Percentiles rank a stretch among this genome's conserved stretches.
phyloP scores from a whole-genome alignment of 2,888 invertebrate species.

The Lithophane semibrunnea region DNA sequence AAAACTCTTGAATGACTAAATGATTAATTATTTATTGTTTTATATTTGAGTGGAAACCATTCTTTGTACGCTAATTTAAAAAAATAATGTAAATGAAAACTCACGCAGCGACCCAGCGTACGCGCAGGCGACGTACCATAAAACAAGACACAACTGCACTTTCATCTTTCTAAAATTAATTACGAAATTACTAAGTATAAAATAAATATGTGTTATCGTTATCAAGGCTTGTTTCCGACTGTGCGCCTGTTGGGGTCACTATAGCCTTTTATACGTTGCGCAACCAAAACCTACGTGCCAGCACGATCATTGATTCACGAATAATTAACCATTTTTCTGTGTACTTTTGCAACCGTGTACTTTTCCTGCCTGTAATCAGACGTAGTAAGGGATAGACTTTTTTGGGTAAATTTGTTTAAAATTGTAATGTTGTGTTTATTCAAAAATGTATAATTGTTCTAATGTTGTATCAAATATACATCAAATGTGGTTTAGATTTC shows the following conservation, averaged over 20 bases:
- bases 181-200: constrained; percentile 48
- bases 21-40: too few relatives aligned
- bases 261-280: constrained; percentile 74
- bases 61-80: not conserved
- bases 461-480: not conserved
- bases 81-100: constrained; percentile 63
- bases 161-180: constrained; percentile 73
- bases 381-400: not conserved
- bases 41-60: not conserved
- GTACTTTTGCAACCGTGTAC: constrained; percentile 44
- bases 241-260: constrained; percentile 50
- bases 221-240: constrained; percentile 57
- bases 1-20: not conserved
- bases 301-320: constrained; percentile 53
- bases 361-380: constrained; percentile 40
- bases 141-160: constrained; percentile 73
- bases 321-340: constrained; percentile 60
- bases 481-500: not conserved
- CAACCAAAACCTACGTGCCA: constrained; percentile 54
- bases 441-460: not conserved
- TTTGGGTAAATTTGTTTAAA: not conserved
- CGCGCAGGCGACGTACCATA: constrained; percentile 68
- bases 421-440: not conserved
- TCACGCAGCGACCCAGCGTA: constrained; percentile 80
- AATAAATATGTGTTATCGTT: constrained; percentile 47